Percentiles rank a stretch among this genome's conserved stretches.
Conservation (phyloP, 2,797 vertebrate species). For the Helostoma temminkii region DNA sequence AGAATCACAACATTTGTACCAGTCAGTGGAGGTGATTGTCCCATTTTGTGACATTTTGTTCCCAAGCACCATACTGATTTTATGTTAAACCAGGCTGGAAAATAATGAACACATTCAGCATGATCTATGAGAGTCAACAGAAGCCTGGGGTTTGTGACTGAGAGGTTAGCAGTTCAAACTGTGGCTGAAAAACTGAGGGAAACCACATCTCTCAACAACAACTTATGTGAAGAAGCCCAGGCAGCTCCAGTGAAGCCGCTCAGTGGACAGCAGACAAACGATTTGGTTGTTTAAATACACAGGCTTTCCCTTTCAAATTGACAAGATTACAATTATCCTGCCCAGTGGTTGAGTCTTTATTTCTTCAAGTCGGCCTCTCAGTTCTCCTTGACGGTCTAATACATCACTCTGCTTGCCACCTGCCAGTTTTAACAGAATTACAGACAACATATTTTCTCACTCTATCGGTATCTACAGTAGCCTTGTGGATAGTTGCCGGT, state of each 20-base stretch:
- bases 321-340: neutral
- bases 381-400: too few species aligned
- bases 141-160: slow-evolving; percentile 31
- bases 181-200: slow-evolving; percentile 29
- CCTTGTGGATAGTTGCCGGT: too few species aligned
- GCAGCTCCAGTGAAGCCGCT: neutral
- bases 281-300: neutral
- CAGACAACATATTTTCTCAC: neutral
- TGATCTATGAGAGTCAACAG: slow-evolving; percentile 29
- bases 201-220: slow-evolving; percentile 18
- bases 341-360: neutral
- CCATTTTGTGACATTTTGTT: slow-evolving; percentile 52
- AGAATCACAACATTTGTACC: slow-evolving; percentile 44
- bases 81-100: slow-evolving; percentile 35
- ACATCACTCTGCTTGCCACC: too few species aligned
- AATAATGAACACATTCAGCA: slow-evolving; percentile 53
- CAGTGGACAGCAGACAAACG: neutral
- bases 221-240: slow-evolving; percentile 4
- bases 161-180: slow-evolving; percentile 28
- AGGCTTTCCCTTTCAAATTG: neutral
- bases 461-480: too few species aligned
- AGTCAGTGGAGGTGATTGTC: slow-evolving; percentile 14
- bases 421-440: neutral
- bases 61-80: slow-evolving; percentile 26
- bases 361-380: neutral